These are phyloP conservation scores for Lepetodrilus schrolli DNA, from an alignment of 2,888 invertebrate genomes.

Conservation along the genomic window DNA sequence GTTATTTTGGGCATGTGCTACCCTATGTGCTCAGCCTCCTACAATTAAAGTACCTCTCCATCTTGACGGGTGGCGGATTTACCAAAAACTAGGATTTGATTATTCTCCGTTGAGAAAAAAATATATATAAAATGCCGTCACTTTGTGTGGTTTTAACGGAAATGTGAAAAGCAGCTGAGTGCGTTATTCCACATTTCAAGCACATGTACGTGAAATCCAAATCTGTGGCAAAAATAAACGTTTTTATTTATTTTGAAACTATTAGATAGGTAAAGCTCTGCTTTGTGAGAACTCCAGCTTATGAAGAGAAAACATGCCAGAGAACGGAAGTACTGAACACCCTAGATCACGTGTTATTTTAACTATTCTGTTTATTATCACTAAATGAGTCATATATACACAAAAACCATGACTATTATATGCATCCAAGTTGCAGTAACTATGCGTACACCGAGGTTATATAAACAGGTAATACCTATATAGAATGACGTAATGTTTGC, in stretches of 20 bases:
- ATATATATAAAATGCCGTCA: slow-evolving; percentile 17
- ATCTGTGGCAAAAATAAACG: slow-evolving; percentile 4
- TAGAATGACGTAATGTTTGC: too few species aligned
- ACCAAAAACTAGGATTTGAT: slow-evolving; percentile 3
- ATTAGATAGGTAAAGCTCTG: slow-evolving; percentile 15
- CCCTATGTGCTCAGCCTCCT: neutral
- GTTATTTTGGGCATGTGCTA: neutral
- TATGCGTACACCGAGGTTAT: too few species aligned
- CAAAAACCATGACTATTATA: too few species aligned
- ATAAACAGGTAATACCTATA: too few species aligned
- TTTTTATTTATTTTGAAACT: slow-evolving; percentile 24
- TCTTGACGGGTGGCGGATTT: slow-evolving; percentile 20
- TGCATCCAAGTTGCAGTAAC: too few species aligned
- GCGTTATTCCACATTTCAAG: slow-evolving; percentile 11
- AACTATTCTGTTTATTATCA: too few species aligned
- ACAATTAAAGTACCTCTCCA: neutral
- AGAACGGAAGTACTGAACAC: too few species aligned
- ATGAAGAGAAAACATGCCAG: too few species aligned
- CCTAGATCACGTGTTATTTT: too few species aligned
- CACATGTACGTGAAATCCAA: slow-evolving; percentile 15
- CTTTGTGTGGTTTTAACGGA: slow-evolving; percentile 21
- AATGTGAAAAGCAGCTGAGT: slow-evolving; percentile 20
- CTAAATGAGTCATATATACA: too few species aligned
- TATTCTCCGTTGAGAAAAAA: slow-evolving; percentile 9
- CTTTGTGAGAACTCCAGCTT: neutral